These are phyloP conservation scores for Hephaestus fuliginosus DNA, from an alignment of 2,797 vertebrate genomes.

Conservation along the genomic window DNA sequence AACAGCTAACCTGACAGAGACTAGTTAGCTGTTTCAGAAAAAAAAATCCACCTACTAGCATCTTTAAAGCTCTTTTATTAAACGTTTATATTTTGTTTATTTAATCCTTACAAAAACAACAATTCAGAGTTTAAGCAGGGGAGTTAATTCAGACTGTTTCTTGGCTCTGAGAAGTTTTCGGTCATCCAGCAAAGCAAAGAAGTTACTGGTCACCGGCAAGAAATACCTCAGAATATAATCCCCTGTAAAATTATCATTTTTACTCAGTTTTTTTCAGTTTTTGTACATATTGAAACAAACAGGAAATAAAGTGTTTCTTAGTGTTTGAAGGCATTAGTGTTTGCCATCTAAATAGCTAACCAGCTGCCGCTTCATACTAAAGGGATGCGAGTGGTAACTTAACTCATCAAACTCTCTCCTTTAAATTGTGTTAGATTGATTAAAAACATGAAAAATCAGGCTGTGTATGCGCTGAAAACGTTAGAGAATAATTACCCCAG, in stretches of 20 bases:
- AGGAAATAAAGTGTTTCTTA: slow-evolving; percentile 13
- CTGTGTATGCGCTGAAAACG: slow-evolving; percentile 43
- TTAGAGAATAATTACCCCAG: slow-evolving; percentile 45
- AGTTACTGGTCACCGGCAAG: not conserved
- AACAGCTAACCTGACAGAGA: not conserved
- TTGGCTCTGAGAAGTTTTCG: slow-evolving; percentile 36
- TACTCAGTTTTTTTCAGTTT: not conserved
- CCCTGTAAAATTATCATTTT: not conserved
- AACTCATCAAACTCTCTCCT: slow-evolving; percentile 26
- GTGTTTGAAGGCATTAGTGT: not conserved
- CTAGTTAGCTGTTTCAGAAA: not conserved
- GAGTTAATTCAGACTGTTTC: slow-evolving; percentile 13
- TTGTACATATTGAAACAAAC: slow-evolving; percentile 16
- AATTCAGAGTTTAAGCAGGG: slow-evolving; percentile 3
- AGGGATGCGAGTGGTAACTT: slow-evolving; percentile 11
- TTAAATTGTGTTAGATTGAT: slow-evolving; percentile 40
- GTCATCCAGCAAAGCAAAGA: slow-evolving; percentile 24
- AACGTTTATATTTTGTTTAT: slow-evolving; percentile 28
- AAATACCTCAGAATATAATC: slow-evolving; percentile 11
- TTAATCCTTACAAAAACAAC: slow-evolving; percentile 18
- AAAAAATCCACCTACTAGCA: slow-evolving; percentile 7
- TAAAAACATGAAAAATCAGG: slow-evolving; percentile 38
- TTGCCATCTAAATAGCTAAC: slow-evolving; percentile 6
- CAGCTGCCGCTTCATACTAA: slow-evolving; percentile 14
- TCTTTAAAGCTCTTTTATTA: slow-evolving; percentile 28